These are phyloP conservation scores for Lithobates pipiens DNA, from an alignment of 2,797 vertebrate genomes.

Conservation along the genomic window DNA sequence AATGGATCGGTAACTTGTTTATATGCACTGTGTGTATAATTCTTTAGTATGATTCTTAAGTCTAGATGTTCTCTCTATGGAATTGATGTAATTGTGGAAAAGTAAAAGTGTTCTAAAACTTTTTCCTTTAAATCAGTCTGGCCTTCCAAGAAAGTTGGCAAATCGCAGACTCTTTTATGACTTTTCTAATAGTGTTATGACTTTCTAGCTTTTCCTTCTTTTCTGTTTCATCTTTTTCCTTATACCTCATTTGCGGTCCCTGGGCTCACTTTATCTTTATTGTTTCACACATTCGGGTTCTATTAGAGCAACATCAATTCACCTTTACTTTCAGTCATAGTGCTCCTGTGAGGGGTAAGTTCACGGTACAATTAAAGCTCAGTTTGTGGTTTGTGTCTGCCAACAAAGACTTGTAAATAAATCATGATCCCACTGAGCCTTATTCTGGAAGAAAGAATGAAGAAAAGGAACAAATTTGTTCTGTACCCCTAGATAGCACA, in stretches of 20 bases:
- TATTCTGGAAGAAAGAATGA: constrained; percentile 2
- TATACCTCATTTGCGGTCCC: constrained; percentile 25
- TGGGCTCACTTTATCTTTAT: constrained; percentile 32
- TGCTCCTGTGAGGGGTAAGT: constrained; percentile 26
- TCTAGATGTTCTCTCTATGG: no score
- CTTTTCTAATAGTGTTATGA: constrained; percentile 31
- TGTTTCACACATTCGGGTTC: constrained; percentile 30
- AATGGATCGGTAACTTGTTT: neutral
- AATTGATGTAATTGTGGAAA: no score
- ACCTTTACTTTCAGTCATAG: constrained; percentile 14
- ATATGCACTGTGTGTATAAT: neutral
- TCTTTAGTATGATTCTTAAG: neutral
- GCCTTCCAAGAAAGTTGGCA: constrained; percentile 10
- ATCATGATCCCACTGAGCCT: constrained; percentile 21
- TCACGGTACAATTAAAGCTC: constrained; percentile 41
- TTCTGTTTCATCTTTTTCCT: neutral
- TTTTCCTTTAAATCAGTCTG: neutral
- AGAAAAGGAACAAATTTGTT: neutral
- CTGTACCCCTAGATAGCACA: neutral
- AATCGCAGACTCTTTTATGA: neutral
- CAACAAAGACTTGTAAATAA: constrained; percentile 47
- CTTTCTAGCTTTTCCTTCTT: constrained; percentile 11
- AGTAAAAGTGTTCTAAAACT: neutral
- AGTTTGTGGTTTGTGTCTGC: constrained; percentile 43
- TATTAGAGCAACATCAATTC: constrained; percentile 38